phyloP scores from a whole-genome alignment of 2,113 vertebrate genomes.

The Calyptomena viridis region DNA sequence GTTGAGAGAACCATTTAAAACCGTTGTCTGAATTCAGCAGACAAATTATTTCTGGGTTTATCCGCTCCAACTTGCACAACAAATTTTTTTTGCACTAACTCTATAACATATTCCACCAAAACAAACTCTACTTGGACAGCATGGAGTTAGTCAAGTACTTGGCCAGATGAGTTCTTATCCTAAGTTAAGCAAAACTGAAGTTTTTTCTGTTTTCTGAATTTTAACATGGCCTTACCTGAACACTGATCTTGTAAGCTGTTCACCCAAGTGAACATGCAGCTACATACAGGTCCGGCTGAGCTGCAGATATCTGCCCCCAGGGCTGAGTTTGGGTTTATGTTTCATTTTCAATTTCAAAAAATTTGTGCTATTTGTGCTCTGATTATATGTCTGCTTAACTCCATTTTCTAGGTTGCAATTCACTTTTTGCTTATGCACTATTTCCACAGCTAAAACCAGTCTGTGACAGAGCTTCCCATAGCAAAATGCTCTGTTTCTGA shows the following conservation, averaged over 20 bases:
- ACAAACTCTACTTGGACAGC: neutral
- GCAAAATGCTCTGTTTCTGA: neutral
- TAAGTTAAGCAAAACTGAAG: neutral
- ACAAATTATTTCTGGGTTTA: neutral
- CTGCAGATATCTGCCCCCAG: neutral
- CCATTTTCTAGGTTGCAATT: neutral
- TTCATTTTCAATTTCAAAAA: neutral
- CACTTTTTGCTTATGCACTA: neutral
- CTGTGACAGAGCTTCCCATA: neutral
- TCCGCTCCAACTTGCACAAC: neutral
- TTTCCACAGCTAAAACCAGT: neutral
- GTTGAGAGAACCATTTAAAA: neutral
- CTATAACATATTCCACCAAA: neutral
- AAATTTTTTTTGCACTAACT: neutral
- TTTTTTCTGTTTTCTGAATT: neutral
- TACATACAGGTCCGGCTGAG: neutral
- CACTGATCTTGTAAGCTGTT: neutral
- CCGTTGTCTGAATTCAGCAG: neutral
- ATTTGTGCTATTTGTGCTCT: neutral
- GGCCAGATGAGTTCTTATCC: neutral
- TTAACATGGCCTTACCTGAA: neutral
- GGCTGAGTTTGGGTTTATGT: neutral
- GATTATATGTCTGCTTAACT: neutral
- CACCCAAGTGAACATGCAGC: neutral
- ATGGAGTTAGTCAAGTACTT: neutral